These are phyloP conservation scores for Pollenia amentaria DNA, from an alignment of 2,888 invertebrate genomes.

Conservation along the genomic window DNA sequence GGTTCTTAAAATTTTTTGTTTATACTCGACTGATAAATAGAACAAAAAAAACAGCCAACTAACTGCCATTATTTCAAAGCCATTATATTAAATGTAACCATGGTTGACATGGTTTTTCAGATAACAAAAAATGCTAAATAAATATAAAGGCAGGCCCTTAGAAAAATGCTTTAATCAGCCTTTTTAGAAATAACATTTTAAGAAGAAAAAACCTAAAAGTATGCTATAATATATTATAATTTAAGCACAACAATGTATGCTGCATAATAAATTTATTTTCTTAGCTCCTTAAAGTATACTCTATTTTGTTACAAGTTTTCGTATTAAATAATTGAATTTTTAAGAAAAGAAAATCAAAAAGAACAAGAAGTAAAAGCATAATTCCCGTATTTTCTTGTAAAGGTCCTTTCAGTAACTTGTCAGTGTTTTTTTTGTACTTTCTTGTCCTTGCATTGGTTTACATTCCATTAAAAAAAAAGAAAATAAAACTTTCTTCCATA, in stretches of 20 bases:
- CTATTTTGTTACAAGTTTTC: not conserved
- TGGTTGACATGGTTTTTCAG: conserved; percentile 54
- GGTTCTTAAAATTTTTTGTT: not conserved
- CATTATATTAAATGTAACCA: not conserved
- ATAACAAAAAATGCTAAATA: not conserved
- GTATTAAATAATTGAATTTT: conserved; percentile 33
- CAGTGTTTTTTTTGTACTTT: not conserved
- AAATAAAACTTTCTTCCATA: conserved; percentile 25
- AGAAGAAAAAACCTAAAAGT: conserved; percentile 33
- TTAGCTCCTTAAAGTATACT: conserved; percentile 7
- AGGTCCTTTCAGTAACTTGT: not conserved
- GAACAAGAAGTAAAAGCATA: too few relatives aligned
- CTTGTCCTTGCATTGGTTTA: not conserved
- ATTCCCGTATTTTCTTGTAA: not conserved
- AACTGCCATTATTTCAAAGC: conserved; percentile 24
- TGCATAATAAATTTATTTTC: not conserved
- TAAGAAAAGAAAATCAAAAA: not conserved
- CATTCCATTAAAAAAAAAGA: not conserved
- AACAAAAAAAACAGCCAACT: conserved; percentile 16
- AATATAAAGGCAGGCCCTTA: conserved; percentile 6
- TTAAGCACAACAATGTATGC: not conserved
- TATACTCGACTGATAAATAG: not conserved
- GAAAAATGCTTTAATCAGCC: not conserved
- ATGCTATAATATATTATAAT: conserved; percentile 2
- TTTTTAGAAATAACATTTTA: not conserved